Evolutionary conservation across 2,888 invertebrate genomes (phyloP), one percentile per base, ranked within the genome.

Genomic region (Coelogynopora nodosa): DNA sequence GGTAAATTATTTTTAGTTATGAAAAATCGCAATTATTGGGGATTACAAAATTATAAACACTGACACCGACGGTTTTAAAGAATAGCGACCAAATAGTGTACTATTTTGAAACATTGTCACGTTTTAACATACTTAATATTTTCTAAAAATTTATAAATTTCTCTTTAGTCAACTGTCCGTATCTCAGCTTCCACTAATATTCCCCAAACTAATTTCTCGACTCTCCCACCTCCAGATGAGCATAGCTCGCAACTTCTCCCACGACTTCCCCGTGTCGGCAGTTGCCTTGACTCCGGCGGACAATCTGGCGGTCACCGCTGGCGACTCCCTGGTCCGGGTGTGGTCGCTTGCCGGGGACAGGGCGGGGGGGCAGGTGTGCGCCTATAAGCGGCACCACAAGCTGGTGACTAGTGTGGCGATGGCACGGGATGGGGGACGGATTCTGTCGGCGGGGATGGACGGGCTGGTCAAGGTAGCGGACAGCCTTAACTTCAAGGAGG

Each of bases 391-490:
- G 13, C 82, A 82, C 27, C 31, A 82, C 29, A 82, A 82, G 82
- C 18, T 31, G 31, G 29, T 31, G n/a, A 82, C 82, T 5, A 31
- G 82, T 31, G 5, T 82, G 30, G 30, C 30, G 13, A 18, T 82
- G 13, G 82, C 82, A 10, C 2, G 82, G 2, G 82, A 82, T 2
- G 82, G 82, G n/a, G 82, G 27, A 10, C 13, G 82, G 23, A 18
- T 82, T 13, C 30, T 82, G 5, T 82, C 82, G 1, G 31, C 82
- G 2, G 82, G 82, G 27, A 30, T 82, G 30, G 82, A 82, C 31
- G 82, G 82, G 2, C 31, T 82, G 13, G 82, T 82, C 13, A 82
- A 82, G 31, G 82, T 82, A 26, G 74, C 74, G 2, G 74, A 74
- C 74, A 74, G 18, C 23, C 74, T 74, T 26, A 5, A 74, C 74